A percentile compares a stretch with the other conserved stretches of the same genome.
phyloP scores from a whole-genome alignment of 2,113 vertebrate genomes.

The Capreolus pygargus region DNA sequence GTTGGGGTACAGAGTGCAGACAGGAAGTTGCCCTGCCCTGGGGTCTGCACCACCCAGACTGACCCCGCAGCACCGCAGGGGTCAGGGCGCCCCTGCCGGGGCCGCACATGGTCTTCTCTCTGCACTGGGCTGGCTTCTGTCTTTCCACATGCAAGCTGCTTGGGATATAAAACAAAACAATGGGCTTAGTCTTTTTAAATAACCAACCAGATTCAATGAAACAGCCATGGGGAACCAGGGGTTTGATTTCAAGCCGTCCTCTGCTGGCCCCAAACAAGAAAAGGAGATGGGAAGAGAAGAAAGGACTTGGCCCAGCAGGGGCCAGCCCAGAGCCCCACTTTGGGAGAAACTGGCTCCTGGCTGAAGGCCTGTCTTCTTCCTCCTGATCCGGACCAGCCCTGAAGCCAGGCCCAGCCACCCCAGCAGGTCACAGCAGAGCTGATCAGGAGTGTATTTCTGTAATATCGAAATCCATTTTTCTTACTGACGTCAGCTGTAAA shows the following conservation, averaged over 20 bases:
- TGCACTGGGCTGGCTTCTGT: not conserved
- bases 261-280: not conserved
- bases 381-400: not conserved
- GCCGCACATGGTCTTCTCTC: accelerated
- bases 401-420: accelerated
- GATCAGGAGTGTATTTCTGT: accelerated
- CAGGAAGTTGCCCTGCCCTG: not conserved
- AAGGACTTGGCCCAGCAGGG: not conserved
- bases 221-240: not conserved
- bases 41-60: not conserved
- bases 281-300: not conserved
- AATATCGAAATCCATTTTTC: not conserved
- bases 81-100: not conserved
- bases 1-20: not conserved
- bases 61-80: accelerated
- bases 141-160: not conserved
- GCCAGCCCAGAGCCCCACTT: not conserved
- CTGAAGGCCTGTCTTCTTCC: not conserved
- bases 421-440: not conserved
- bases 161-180: too few relatives aligned
- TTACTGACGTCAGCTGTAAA: accelerated
- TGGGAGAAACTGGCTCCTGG: not conserved
- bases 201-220: not conserved
- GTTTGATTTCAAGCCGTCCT: not conserved
- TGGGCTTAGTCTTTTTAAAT: not conserved